These are phyloP conservation scores for Perithous albicinctus DNA, from an alignment of 2,888 invertebrate species.

Conservation along the genomic window DNA sequence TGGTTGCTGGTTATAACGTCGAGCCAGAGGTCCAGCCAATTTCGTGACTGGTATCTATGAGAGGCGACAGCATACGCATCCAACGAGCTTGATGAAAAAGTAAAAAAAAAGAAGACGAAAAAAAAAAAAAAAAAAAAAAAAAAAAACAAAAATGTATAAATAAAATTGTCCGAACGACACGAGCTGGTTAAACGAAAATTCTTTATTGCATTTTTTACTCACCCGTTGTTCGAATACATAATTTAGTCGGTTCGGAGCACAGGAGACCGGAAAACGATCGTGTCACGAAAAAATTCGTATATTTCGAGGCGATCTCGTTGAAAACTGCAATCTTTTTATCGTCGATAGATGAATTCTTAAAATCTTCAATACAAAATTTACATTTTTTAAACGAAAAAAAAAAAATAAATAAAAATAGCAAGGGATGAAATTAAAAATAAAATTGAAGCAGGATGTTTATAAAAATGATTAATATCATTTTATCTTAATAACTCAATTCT, in stretches of 20 bases:
- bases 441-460: too few relatives aligned
- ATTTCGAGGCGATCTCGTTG: neutral
- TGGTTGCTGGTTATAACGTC: slow-evolving; percentile 56
- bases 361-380: neutral
- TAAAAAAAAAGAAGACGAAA: too few relatives aligned
- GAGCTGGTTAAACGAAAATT: slow-evolving; percentile 22
- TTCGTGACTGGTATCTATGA: slow-evolving; percentile 58
- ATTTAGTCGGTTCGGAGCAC: neutral
- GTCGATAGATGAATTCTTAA: neutral
- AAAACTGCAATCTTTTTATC: neutral
- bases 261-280: neutral
- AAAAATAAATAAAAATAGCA: too few relatives aligned
- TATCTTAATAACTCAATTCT: too few relatives aligned
- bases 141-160: too few relatives aligned
- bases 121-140: too few relatives aligned
- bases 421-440: too few relatives aligned
- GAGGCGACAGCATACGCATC: slow-evolving; percentile 50
- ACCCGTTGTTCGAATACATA: slow-evolving; percentile 22
- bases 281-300: neutral
- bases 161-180: slow-evolving; percentile 10
- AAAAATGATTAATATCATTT: too few relatives aligned
- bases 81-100: slow-evolving; percentile 33
- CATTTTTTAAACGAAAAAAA: too few relatives aligned
- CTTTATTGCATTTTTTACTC: slow-evolving; percentile 11
- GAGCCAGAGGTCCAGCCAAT: slow-evolving; percentile 33